phyloP scores from a whole-genome alignment of 1,140 invertebrate genomes.

The Pogonognathellus flavescens region DNA sequence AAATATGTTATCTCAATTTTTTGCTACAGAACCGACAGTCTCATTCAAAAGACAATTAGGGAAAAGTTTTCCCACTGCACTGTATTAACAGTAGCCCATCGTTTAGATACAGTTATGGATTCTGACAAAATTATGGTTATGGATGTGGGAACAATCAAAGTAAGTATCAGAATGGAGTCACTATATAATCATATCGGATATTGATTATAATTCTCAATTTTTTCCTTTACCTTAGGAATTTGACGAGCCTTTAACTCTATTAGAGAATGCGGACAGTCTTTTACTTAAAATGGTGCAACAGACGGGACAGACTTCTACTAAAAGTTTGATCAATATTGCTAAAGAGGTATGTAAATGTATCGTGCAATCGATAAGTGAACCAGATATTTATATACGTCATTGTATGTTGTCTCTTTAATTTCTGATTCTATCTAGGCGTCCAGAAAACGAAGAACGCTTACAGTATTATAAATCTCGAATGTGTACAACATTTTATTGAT shows the following conservation, averaged over 20 bases:
- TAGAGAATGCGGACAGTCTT: constrained; percentile 62
- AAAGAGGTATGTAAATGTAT: not conserved
- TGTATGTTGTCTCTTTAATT: too few species aligned
- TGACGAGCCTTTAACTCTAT: constrained; percentile 65
- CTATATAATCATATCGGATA: too few species aligned
- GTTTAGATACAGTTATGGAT: constrained; percentile 83
- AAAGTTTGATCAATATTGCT: not conserved
- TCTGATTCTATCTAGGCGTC: too few species aligned
- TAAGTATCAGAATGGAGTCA: too few species aligned
- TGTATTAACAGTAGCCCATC: constrained; percentile 86
- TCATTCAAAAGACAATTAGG: constrained; percentile 82
- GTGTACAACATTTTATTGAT: too few species aligned
- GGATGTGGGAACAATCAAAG: constrained; percentile 76
- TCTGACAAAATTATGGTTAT: constrained; percentile 81
- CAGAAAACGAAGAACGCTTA: too few species aligned
- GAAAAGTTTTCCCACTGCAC: constrained; percentile 81
- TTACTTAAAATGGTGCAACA: constrained; percentile 55
- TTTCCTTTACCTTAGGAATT: constrained; percentile 55
- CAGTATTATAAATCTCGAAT: too few species aligned
- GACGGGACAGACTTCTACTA: constrained; percentile 19
- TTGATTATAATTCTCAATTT: too few species aligned
- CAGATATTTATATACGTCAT: too few species aligned
- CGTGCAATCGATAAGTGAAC: too few species aligned
- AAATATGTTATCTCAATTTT: too few species aligned
- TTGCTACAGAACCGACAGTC: constrained; percentile 73